phyloP scores from a whole-genome alignment of 2,113 vertebrate genomes.

The Pseudorectes ferrugineus region DNA sequence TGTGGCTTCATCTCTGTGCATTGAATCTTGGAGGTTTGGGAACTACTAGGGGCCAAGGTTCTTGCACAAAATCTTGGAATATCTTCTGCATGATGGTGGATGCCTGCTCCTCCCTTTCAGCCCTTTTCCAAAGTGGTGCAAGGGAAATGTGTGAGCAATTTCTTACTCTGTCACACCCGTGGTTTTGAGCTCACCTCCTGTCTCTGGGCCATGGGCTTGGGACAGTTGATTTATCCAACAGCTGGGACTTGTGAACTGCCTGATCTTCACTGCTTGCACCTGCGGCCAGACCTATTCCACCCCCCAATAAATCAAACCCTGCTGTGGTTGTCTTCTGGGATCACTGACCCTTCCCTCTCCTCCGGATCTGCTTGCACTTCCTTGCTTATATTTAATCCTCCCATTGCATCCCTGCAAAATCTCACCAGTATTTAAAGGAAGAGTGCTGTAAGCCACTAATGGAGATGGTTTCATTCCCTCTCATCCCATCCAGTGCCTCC shows the following conservation, averaged over 20 bases:
- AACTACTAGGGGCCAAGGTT: rapidly evolving
- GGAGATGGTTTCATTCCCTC: not conserved
- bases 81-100: not conserved
- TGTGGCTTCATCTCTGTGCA: not conserved
- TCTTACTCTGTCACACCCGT: rapidly evolving
- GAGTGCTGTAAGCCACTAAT: not conserved
- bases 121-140: not conserved
- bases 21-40: not conserved
- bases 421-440: not conserved
- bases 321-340: not conserved
- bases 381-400: slow-evolving; percentile 18
- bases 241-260: not conserved
- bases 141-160: not conserved
- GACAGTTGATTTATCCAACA: not conserved
- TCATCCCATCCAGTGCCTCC: not conserved
- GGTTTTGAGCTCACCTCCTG: not conserved
- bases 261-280: not conserved
- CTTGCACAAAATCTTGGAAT: not conserved
- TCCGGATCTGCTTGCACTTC: not conserved
- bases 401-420: not conserved
- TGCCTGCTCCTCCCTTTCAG: not conserved
- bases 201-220: not conserved
- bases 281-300: not conserved
- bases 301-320: not conserved
- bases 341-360: not conserved